Base-by-base conservation (phyloP, 2,113 vertebrate genomes). In the Semicossyphus pulcher region DNA sequence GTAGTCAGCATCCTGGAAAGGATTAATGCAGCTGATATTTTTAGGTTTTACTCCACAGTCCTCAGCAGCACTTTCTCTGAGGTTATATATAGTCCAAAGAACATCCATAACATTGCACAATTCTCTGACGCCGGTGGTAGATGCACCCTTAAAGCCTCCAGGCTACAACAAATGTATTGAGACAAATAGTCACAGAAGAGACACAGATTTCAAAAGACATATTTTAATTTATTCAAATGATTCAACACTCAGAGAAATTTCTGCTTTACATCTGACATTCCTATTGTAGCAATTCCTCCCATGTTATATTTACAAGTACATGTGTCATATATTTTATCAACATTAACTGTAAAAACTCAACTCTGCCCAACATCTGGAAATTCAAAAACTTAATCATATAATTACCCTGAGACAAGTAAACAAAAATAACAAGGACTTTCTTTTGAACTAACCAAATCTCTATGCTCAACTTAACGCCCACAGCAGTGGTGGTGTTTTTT, bases 141-240 rank as follows among this genome's bases (percentile, higher is more conserved):
- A 51, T 28, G 61, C 21, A 20, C 4, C 28, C 44, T 32, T 65
- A 47, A 31, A 28, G 26, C 34, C n/a, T 42, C 5, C 15, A n/a
- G 25, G 32, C 14, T 5, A 20, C 4, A 59, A 51, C 36, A 10
- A 37, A 62, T 18, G 7, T 5, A 34, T 9, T 4, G 7, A 48
- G 25, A 73, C 28, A 44, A 20, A 47, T n/a, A 25, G 41, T 39
- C 47, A 77, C 23, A 63, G 39, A 69, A 64, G 64, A 31, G 28
- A 63, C 20, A 69, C 32, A 56, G 28, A 18, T 56, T 84, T 81
- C 78, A 87, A 92, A 91, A 92, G 85, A 90, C 80, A 92, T 63
- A 21, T 66, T 90, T 91, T 84, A 78, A 79, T 92, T 92, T 82
- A 60, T 83, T 89, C 73, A 86, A 74, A 86, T 82, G n/a, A 71